A percentile compares a stretch with the other conserved stretches of the same genome.
Conservation (phyloP, 1,140 invertebrate genomes). For the Cydia fagiglandana region DNA sequence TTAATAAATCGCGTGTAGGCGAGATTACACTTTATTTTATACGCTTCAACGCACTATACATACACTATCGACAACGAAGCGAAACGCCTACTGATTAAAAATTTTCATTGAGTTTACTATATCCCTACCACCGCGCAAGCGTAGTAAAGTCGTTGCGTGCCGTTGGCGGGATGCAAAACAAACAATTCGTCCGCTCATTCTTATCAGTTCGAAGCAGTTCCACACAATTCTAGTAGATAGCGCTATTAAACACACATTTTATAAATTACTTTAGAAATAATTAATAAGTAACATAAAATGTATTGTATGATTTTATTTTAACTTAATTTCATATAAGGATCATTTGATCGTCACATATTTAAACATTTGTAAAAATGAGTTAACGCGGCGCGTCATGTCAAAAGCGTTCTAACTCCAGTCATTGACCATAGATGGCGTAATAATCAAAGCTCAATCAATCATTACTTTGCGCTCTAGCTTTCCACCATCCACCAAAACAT, state of each 20-base stretch:
- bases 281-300: no score
- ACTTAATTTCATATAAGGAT: background rate
- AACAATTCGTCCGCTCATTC: constrained; percentile 28
- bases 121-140: constrained; percentile 66
- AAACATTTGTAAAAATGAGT: background rate
- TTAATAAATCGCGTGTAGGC: constrained; percentile 67
- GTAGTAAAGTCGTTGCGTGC: constrained; percentile 51
- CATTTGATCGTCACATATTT: background rate
- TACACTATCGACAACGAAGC: constrained; percentile 43
- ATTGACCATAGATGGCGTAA: constrained; percentile 42
- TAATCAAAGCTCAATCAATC: constrained; percentile 48
- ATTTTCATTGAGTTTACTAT: constrained; percentile 59
- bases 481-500: constrained; percentile 57
- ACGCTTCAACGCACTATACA: constrained; percentile 34
- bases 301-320: background rate
- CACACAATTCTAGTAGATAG: background rate
- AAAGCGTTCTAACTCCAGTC: background rate
- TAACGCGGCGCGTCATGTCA: background rate
- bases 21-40: constrained; percentile 34
- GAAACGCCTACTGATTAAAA: constrained; percentile 56
- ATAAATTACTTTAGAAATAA: background rate
- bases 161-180: constrained; percentile 43
- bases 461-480: constrained; percentile 44
- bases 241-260: background rate
- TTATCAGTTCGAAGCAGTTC: constrained; percentile 38